Percentiles rank a stretch among this genome's conserved stretches.
phyloP scores from a whole-genome alignment of 2,888 invertebrate genomes.

The Keiferia lycopersicella region DNA sequence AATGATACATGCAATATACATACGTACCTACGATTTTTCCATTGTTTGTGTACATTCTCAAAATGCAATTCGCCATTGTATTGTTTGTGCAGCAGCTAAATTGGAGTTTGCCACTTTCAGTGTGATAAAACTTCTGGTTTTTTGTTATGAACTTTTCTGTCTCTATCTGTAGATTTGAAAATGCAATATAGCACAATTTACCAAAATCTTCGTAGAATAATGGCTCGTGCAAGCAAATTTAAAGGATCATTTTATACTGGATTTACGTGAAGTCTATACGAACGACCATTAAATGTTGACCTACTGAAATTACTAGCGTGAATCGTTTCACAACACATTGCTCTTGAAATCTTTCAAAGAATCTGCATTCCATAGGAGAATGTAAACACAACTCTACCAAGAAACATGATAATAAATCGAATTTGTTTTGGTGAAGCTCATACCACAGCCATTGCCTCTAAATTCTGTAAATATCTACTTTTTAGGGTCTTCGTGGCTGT shows the following conservation, averaged over 20 bases:
- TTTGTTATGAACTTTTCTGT: too few species aligned
- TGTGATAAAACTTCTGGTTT: background rate
- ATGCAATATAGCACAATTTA: too few species aligned
- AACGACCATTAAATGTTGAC: too few species aligned
- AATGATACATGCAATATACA: conserved; percentile 40
- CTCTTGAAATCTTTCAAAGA: conserved; percentile 36
- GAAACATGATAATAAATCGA: conserved; percentile 31
- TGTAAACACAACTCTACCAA: conserved; percentile 26
- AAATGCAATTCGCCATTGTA: conserved; percentile 24
- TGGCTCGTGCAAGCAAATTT: too few species aligned
- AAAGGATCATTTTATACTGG: background rate
- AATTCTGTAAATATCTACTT: conserved; percentile 25
- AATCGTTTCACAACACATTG: conserved; percentile 32
- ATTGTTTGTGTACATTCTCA: conserved; percentile 36
- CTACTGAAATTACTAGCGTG: background rate
- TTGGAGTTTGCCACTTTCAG: background rate
- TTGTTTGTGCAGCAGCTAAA: conserved; percentile 8
- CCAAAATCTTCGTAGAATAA: too few species aligned
- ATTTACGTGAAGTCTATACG: background rate
- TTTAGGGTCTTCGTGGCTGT: too few species aligned
- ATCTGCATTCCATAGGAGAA: conserved; percentile 38
- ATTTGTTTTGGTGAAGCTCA: conserved; percentile 29
- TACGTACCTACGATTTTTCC: conserved; percentile 30
- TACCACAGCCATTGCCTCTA: conserved; percentile 19
- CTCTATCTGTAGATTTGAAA: too few species aligned